Conservation (phyloP, 2,888 invertebrate genomes). For the Machimus atricapillus region DNA sequence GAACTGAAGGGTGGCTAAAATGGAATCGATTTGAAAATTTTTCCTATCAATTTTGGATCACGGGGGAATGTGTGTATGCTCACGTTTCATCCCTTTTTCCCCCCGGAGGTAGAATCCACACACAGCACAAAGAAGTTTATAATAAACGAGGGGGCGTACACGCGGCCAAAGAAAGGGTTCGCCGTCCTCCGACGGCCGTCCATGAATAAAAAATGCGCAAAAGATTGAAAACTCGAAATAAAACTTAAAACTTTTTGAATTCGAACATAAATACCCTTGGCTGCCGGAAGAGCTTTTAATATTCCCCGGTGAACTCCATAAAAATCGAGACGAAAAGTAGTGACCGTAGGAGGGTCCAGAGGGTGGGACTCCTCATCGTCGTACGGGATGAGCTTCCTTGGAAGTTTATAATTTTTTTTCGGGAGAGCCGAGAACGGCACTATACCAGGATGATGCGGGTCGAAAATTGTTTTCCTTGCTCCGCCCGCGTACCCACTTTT, state of each 20-base stretch:
- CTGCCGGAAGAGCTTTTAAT: constrained; percentile 3
- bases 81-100: constrained; percentile 10
- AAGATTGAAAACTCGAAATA: constrained; percentile 32
- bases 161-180: constrained; percentile 3
- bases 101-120: not conserved
- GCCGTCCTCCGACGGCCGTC: not conserved
- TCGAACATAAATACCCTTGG: constrained; percentile 24
- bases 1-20: not conserved
- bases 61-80: constrained; percentile 7
- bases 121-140: constrained; percentile 6
- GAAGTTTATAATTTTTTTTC: constrained; percentile 29
- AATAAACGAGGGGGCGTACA: not conserved
- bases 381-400: not conserved
- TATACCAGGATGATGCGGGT: not conserved
- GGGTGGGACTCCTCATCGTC: not conserved
- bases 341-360: not conserved
- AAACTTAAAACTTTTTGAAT: constrained; percentile 25
- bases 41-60: constrained; percentile 30
- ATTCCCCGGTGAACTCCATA: constrained; percentile 5
- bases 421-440: not conserved
- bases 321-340: not conserved
- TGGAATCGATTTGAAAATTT: constrained; percentile 15
- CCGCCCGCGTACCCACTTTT: not conserved
- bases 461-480: constrained; percentile 29
- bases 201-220: constrained; percentile 26